phyloP scores from a whole-genome alignment of 2,113 vertebrate genomes.

The Oncorhynchus kisutch region DNA sequence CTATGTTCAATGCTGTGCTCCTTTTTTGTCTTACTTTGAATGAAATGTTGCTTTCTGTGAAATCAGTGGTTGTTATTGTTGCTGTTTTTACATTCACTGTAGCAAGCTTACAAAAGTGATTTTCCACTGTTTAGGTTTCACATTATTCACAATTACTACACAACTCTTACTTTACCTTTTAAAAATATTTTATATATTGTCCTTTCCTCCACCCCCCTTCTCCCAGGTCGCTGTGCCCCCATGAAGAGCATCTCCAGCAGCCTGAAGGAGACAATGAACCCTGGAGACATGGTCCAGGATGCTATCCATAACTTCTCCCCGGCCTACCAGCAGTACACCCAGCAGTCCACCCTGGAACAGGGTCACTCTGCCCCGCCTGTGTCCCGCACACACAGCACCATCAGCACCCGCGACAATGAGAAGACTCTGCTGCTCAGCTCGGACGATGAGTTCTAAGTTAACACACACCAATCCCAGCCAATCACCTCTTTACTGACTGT shows the following conservation, averaged over 20 bases:
- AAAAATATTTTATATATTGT: background rate
- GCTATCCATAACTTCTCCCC: conserved; percentile 98
- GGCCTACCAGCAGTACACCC: conserved; percentile 98
- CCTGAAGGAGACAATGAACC: conserved; percentile 98
- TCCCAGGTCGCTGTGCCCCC: conserved; percentile 86
- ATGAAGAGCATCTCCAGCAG: conserved; percentile 99
- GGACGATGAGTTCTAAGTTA: conserved; percentile 88
- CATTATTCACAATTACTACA: background rate
- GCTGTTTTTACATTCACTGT: background rate
- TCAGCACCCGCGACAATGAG: conserved; percentile 80
- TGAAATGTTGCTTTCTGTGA: background rate
- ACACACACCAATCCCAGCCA: background rate
- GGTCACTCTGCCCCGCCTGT: conserved; percentile 67
- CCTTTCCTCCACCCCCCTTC: background rate
- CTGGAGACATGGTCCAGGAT: conserved; percentile 95
- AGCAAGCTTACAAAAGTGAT: background rate
- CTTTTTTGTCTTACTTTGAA: background rate
- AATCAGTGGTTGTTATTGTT: background rate
- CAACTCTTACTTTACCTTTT: background rate
- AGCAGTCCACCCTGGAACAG: conserved; percentile 92
- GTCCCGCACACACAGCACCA: conserved; percentile 73
- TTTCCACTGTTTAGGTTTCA: background rate
- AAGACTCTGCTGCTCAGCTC: conserved; percentile 96
- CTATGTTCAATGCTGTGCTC: background rate
- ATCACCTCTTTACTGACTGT: background rate